Base-by-base conservation (phyloP, 2,888 invertebrate species). In the Pristionchus entomophagus region DNA sequence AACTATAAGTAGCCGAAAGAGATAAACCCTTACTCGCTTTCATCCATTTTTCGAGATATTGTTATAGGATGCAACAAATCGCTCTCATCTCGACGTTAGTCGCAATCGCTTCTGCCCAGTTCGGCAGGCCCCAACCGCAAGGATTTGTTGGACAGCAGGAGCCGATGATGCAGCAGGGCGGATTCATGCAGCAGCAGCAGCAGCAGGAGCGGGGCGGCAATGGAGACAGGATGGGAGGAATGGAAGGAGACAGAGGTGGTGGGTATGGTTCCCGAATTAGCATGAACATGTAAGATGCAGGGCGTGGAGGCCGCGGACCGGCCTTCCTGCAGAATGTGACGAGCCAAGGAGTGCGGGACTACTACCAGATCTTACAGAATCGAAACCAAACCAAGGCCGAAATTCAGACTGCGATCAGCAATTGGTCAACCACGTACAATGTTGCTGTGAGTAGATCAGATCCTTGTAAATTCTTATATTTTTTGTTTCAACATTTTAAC, bases 401-500 rank as follows among this genome's bases (percentile, higher is more conserved):
- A 32, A 73, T n/a, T n/a, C 22, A 41, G n/a, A 45, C n/a, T 17
- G 73, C 41, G 26, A 14, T 73, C 12, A 41, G 73, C 38, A 73
- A 73, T 26, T 73, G 73, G 73, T 73, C 73, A 8, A 73, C 73
- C n/a, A 73, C 73, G n/a, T 41, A 73, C 73, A 73, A 73, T 45
- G 73, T 73, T 41, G 73, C 73, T 26, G 73, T 73, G 73, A 73
- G 73, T 73, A 38, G 41, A 17, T 41, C 45, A 45, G 14, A 6
- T 45, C 14, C 14, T 6, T 10, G 8, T 45, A 45, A 45, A 45
- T n/a, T n/a, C n/a, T n/a, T n/a, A 45, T 45, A 10, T 10, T 14
- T 6, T 10, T 45, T 45, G 14, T 45, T 14, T 45, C 6, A 10
- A 14, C 45, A 10, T 10, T 6, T 45, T 6, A 45, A 45, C 14